Evolutionary conservation across 2,113 vertebrate species (phyloP), one percentile per base, ranked within the genome.

Genomic region (Perca fluviatilis): DNA sequence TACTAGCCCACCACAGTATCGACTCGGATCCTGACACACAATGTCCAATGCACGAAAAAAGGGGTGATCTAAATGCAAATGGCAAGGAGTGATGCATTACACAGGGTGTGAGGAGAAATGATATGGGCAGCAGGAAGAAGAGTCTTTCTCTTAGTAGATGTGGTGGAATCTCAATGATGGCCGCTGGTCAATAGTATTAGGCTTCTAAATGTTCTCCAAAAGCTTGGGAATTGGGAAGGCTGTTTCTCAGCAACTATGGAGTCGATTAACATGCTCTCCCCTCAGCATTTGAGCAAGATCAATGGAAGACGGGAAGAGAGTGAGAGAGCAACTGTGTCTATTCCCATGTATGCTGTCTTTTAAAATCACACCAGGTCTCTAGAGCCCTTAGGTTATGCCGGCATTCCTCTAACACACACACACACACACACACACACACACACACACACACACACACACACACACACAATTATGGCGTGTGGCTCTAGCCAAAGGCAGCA

Each of bases 41-140:
- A 73, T 76, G 82, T 81, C 85, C 79, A 67, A 54, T 25, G 85
- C 47, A 75, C 76, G 47, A 73, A 70, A 68, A 86, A 82, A 69
- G 36, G 67, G 86, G 81, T 67, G 91, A 92, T 95, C 90, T 95
- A 95, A 94, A 95, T 95, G 93, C 94, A 93, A 95, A 95, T 94
- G 77, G 70, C 76, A 78, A 71, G 54, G 78, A 50, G 79, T 82
- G 90, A 90, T 84, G 74, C 88, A 89, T 89, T 88, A 83, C 56
- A 79, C 27, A 27, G 66, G 46, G 54, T 51, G 80, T 46, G 80
- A 68, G 61, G 68, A 80, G 79, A 76, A 76, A 82, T 43, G 82
- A 87, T 78, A 74, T 14, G 71, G 86, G 82, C 65, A 71, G 88
- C 46, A 61, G 80, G 67, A 81, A 66, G 66, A 64, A 77, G 63